These are phyloP conservation scores for Synaphobranchus kaupii DNA, from an alignment of 2,797 vertebrate genomes.

Conservation along the genomic window DNA sequence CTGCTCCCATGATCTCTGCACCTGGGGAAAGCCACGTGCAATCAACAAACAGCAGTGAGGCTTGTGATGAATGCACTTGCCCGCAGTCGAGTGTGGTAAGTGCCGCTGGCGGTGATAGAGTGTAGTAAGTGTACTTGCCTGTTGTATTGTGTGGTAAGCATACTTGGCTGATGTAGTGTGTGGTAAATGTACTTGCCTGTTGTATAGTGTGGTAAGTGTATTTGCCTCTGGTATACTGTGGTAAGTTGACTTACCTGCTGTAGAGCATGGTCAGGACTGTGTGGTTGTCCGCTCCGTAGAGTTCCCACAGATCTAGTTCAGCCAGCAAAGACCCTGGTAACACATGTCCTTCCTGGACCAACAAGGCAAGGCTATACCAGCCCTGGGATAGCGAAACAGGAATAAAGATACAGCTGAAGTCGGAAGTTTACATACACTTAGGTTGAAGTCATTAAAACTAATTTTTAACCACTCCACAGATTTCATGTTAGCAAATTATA, in stretches of 20 bases:
- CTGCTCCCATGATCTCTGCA: conserved; percentile 71
- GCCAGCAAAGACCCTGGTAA: conserved; percentile 63
- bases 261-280: conserved; percentile 67
- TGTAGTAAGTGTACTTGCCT: conserved; percentile 55
- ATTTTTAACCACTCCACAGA: too few species aligned
- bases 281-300: conserved; percentile 60
- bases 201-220: conserved; percentile 16
- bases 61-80: not conserved
- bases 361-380: conserved; percentile 77
- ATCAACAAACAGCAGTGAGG: not conserved
- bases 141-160: conserved; percentile 17
- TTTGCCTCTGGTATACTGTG: conserved; percentile 70
- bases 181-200: not conserved
- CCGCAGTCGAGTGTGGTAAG: not conserved
- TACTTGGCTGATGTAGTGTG: not conserved
- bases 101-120: not conserved
- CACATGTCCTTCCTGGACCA: conserved; percentile 69
- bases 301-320: conserved; percentile 67
- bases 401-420: too few species aligned
- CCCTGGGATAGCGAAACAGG: conserved; percentile 61
- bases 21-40: conserved; percentile 52
- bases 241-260: conserved; percentile 61
- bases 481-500: too few species aligned
- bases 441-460: too few species aligned
- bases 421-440: too few species aligned